Evolutionary conservation across 2,113 vertebrate species (phyloP).

Genomic region (Dascyllus trimaculatus): DNA sequence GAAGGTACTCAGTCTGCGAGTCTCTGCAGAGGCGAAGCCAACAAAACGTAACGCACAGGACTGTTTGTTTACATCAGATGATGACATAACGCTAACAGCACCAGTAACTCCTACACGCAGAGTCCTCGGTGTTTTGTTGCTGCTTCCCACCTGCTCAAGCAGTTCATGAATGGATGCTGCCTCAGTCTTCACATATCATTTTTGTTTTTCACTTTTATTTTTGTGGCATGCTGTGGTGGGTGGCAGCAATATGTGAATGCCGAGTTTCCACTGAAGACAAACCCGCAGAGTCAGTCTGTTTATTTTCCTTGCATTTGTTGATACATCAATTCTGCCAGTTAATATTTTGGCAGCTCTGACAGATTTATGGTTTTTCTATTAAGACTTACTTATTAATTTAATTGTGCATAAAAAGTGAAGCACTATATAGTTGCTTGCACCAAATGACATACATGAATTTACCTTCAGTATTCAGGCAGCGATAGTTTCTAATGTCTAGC

Average conservation of each 20-base stretch:
- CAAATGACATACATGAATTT: too few relatives aligned
- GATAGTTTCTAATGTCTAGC: too few relatives aligned
- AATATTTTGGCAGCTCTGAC: too few relatives aligned
- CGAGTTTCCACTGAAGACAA: not conserved
- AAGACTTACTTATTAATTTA: too few relatives aligned
- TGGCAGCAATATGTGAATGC: slow-evolving; percentile 14
- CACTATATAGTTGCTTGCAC: too few relatives aligned
- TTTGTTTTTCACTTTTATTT: slow-evolving; percentile 20
- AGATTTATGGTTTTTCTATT: too few relatives aligned
- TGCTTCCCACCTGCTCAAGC: slow-evolving; percentile 34
- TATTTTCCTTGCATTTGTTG: too few relatives aligned
- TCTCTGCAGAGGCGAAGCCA: too few relatives aligned
- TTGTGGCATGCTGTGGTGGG: slow-evolving; percentile 29
- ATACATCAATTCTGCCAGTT: too few relatives aligned
- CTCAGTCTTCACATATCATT: not conserved
- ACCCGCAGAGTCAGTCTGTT: not conserved
- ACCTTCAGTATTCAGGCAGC: too few relatives aligned
- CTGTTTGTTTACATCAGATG: slow-evolving; percentile 10
- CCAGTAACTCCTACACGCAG: slow-evolving; percentile 18
- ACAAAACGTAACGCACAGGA: not conserved
- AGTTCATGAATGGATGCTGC: slow-evolving; percentile 45
- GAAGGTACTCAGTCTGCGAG: slow-evolving; percentile 85
- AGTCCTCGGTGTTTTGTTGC: not conserved
- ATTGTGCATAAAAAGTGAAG: too few relatives aligned
- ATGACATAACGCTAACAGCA: slow-evolving; percentile 22